These are phyloP conservation scores for Cyanoderma ruficeps DNA, from an alignment of 2,113 vertebrate genomes.

Conservation along the genomic window DNA sequence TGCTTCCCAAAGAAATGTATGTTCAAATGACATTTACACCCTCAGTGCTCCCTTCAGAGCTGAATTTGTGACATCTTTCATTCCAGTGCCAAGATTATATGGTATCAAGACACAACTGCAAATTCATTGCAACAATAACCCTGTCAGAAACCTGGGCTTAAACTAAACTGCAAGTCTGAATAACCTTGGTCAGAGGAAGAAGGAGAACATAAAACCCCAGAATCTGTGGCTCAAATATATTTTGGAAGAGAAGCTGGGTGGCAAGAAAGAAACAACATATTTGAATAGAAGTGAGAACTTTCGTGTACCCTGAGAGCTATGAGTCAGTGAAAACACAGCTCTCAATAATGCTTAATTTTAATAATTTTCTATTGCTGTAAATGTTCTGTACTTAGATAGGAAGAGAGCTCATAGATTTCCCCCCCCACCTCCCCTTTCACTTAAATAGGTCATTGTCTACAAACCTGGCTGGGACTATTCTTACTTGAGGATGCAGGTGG, in stretches of 20 bases:
- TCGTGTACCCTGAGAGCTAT: background rate
- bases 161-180: background rate
- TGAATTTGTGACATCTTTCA: background rate
- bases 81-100: background rate
- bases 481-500: constrained; percentile 34
- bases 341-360: background rate
- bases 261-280: background rate
- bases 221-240: background rate
- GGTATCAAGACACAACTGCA: background rate
- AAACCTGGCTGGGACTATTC: constrained; percentile 37
- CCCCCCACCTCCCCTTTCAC: background rate
- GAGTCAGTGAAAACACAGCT: background rate
- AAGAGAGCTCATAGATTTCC: background rate
- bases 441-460: constrained; percentile 64
- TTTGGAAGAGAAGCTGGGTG: background rate
- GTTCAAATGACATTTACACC: background rate
- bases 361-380: background rate
- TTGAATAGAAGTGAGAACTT: background rate
- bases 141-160: background rate
- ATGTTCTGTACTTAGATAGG: background rate
- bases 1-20: background rate
- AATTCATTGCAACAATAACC: background rate
- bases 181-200: background rate
- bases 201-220: background rate
- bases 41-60: background rate